A percentile compares a stretch with the other conserved stretches of the same genome.
These are phyloP conservation scores for Taxidea taxus DNA, from an alignment of 2,113 vertebrate species.

Conservation along the genomic window DNA sequence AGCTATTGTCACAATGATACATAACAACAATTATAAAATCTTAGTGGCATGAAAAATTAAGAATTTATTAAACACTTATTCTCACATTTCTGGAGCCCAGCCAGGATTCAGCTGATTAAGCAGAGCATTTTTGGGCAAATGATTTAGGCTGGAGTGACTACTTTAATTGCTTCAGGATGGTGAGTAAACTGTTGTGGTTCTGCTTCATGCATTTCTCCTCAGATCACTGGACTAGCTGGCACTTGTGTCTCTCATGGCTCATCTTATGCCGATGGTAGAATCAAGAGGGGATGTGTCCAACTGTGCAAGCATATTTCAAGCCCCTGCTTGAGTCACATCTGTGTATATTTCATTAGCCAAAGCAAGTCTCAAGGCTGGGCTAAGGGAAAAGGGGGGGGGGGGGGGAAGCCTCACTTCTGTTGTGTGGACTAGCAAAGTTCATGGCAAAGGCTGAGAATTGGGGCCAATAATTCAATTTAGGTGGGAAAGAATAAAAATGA, in stretches of 20 bases:
- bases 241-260: not conserved
- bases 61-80: not conserved
- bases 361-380: slow-evolving; percentile 8
- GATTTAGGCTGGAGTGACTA: not conserved
- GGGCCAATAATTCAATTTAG: not conserved
- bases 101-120: not conserved
- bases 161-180: not conserved
- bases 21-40: not conserved
- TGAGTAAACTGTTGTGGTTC: not conserved
- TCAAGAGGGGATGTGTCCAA: not conserved
- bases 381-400: not conserved
- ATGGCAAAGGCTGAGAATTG: slow-evolving; percentile 1
- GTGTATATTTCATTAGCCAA: not conserved
- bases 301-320: not conserved
- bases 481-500: not conserved
- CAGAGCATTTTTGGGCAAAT: not conserved
- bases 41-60: slow-evolving; percentile 9
- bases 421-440: not conserved
- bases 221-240: not conserved
- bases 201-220: not conserved
- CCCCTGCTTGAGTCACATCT: not conserved
- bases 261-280: not conserved
- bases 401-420: not conserved
- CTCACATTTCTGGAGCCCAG: not conserved
- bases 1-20: not conserved